phyloP scores from a whole-genome alignment of 2,113 vertebrate genomes.

The Cephalopterus ornatus region DNA sequence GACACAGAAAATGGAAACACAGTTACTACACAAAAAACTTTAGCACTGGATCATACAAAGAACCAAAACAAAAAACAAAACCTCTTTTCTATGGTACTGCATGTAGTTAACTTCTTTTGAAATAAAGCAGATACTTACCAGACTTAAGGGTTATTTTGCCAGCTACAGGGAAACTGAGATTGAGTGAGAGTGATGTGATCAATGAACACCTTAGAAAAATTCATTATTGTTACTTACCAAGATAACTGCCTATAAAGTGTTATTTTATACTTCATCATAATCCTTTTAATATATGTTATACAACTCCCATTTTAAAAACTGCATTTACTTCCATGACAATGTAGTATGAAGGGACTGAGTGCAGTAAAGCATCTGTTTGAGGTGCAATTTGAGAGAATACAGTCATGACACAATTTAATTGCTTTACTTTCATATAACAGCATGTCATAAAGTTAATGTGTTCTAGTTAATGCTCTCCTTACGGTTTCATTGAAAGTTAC shows the following conservation, averaged over 20 bases:
- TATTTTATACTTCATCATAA: neutral
- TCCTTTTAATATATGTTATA: neutral
- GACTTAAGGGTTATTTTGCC: fast-evolving
- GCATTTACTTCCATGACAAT: neutral
- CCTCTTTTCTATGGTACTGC: neutral
- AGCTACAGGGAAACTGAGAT: neutral
- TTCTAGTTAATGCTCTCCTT: neutral
- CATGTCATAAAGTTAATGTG: neutral
- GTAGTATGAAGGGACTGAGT: neutral
- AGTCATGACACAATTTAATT: neutral
- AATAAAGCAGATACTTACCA: neutral
- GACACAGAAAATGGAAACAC: neutral
- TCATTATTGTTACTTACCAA: neutral
- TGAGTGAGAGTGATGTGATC: neutral
- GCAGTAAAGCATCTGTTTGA: neutral
- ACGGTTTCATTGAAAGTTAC: neutral
- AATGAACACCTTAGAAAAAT: neutral
- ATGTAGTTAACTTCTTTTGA: neutral
- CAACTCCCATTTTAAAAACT: neutral
- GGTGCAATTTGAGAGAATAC: neutral
- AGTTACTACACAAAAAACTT: neutral
- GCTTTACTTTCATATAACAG: neutral
- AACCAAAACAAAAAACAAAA: neutral
- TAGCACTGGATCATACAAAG: neutral
- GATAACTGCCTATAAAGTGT: neutral